phyloP scores from a whole-genome alignment of 92 coral and sea anemone species.

The Heliopora coerulea region DNA sequence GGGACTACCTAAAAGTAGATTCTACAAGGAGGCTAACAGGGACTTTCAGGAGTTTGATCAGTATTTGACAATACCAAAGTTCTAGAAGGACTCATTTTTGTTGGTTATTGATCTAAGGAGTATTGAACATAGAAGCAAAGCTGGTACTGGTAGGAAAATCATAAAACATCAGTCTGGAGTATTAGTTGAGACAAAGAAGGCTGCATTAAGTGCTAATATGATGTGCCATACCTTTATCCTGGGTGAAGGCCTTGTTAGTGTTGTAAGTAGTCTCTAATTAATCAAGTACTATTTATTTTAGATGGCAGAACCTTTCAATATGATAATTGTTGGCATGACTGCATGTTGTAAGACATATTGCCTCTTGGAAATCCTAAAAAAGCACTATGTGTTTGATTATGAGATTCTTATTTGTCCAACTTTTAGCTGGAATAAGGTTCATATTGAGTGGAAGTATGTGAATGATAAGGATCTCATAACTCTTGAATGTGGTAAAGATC shows the following conservation, averaged over 20 bases:
- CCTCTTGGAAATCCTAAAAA: constrained; percentile 30
- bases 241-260: constrained; percentile 26
- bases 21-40: constrained; percentile 38
- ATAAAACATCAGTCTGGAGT: constrained; percentile 20
- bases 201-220: background rate
- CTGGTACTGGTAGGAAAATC: constrained; percentile 9
- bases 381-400: constrained; percentile 22
- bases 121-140: background rate
- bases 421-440: background rate
- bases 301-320: constrained; percentile 19
- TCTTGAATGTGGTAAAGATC: background rate
- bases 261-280: background rate
- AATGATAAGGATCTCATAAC: background rate
- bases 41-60: constrained; percentile 22
- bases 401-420: constrained; percentile 14
- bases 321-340: constrained; percentile 35
- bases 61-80: constrained; percentile 25
- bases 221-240: constrained; percentile 25
- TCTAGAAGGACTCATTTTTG: constrained; percentile 21
- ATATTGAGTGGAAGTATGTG: background rate
- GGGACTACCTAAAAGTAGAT: constrained; percentile 8
- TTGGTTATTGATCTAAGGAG: constrained; percentile 22
- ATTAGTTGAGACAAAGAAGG: constrained; percentile 17
- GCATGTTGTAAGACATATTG: constrained; percentile 32
- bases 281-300: constrained; percentile 28